phyloP scores from a whole-genome alignment of 2,113 vertebrate genomes.

The Penelope pileata region DNA sequence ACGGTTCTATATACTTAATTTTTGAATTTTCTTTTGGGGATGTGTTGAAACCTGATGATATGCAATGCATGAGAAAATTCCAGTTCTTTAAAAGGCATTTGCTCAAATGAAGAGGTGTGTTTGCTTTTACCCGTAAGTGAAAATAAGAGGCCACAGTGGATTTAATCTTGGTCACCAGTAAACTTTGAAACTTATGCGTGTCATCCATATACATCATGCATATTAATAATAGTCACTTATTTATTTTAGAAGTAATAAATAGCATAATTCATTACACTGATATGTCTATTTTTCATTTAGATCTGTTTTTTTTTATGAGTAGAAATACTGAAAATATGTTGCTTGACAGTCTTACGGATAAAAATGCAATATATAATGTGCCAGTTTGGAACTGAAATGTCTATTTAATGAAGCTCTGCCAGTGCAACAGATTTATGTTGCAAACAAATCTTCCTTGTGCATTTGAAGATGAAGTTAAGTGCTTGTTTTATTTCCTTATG shows the following conservation, averaged over 20 bases:
- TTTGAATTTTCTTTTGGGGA: not conserved
- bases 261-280: not conserved
- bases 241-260: slow-evolving; percentile 2
- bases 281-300: not conserved
- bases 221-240: not conserved
- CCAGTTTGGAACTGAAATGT: not conserved
- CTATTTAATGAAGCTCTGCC: not conserved
- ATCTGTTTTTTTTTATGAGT: not conserved
- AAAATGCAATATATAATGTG: not conserved
- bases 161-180: not conserved
- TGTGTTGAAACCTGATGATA: not conserved
- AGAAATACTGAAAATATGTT: slow-evolving; percentile 1
- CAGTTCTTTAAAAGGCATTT: not conserved
- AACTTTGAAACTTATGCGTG: not conserved
- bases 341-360: not conserved
- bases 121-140: not conserved
- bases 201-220: not conserved
- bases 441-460: slow-evolving; percentile 27
- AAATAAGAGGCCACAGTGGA: not conserved
- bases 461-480: not conserved
- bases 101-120: not conserved
- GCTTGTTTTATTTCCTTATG: not conserved
- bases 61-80: not conserved
- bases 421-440: slow-evolving; percentile 10
- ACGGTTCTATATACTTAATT: not conserved